These are phyloP conservation scores for Aleiodes testaceus DNA, from an alignment of 2,888 invertebrate species.

Conservation along the genomic window DNA sequence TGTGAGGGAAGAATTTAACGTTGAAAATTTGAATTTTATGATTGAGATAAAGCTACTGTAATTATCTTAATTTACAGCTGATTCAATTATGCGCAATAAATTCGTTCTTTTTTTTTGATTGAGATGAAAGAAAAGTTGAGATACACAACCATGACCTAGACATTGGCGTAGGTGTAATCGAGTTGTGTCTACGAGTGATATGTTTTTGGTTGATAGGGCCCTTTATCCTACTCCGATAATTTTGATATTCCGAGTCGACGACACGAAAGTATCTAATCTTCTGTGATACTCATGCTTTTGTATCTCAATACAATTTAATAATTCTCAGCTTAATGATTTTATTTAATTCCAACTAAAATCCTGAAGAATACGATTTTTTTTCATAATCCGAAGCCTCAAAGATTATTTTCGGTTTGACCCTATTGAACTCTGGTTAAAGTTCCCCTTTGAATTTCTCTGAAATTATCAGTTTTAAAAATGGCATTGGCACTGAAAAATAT, in stretches of 20 bases:
- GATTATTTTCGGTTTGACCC: slow-evolving; percentile 28
- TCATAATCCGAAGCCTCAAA: neutral
- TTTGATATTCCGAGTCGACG: slow-evolving; percentile 54
- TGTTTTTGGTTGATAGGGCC: slow-evolving; percentile 60
- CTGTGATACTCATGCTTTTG: slow-evolving; percentile 29
- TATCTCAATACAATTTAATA: slow-evolving; percentile 10
- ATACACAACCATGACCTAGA: slow-evolving; percentile 66
- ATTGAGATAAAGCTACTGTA: neutral
- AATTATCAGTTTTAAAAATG: slow-evolving; percentile 22
- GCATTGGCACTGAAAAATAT: slow-evolving; percentile 34
- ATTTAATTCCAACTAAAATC: too few relatives aligned
- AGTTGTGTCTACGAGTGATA: slow-evolving; percentile 56
- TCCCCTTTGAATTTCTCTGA: neutral
- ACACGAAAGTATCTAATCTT: slow-evolving; percentile 60
- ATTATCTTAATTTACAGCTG: slow-evolving; percentile 5
- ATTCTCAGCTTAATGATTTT: slow-evolving; percentile 8
- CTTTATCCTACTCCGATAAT: slow-evolving; percentile 64
- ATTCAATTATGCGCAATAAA: slow-evolving; percentile 11
- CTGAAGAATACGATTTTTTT: too few relatives aligned
- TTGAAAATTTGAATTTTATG: neutral
- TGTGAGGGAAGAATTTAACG: neutral
- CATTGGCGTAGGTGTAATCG: slow-evolving; percentile 65
- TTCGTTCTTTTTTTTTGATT: slow-evolving; percentile 3
- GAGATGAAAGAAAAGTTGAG: slow-evolving; percentile 7
- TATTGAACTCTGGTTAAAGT: slow-evolving; percentile 15